phyloP scores from a whole-genome alignment of 2,113 vertebrate species.

The Ahaetulla prasina region DNA sequence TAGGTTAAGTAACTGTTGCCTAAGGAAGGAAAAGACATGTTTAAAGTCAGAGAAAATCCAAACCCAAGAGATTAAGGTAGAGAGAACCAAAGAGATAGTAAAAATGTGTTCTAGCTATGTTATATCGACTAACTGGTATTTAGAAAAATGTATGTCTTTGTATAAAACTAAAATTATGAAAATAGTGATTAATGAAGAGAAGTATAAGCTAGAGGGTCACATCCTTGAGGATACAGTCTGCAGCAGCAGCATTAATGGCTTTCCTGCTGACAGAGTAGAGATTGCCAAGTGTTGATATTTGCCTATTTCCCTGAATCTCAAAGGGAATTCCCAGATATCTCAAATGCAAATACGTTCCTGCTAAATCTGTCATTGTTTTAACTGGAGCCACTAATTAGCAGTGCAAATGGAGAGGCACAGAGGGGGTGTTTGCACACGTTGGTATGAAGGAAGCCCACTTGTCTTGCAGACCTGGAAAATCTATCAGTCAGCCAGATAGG shows the following conservation, averaged over 20 bases:
- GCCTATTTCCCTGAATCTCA: not conserved
- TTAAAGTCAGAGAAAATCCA: not conserved
- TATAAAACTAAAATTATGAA: not conserved
- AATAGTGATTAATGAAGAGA: not conserved
- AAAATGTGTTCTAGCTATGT: not conserved
- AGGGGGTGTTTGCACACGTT: not conserved
- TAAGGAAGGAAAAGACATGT: not conserved
- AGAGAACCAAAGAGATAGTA: not conserved
- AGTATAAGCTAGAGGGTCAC: not conserved
- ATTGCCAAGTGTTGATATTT: not conserved
- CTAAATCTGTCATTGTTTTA: not conserved
- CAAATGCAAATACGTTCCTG: not conserved
- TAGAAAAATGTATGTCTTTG: not conserved
- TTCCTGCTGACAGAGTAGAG: not conserved
- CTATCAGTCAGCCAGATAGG: not conserved
- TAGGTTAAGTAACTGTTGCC: not conserved
- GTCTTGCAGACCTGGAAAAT: not conserved
- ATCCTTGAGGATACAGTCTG: not conserved
- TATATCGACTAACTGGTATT: not conserved
- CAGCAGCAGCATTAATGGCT: not conserved
- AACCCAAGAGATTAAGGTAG: not conserved
- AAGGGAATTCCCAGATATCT: not conserved
- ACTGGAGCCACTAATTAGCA: not conserved
- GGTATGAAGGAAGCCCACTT: not conserved
- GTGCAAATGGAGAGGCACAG: not conserved